Conservation (phyloP, 2,797 vertebrate genomes). For the Ctenopoma kingsleyae region DNA sequence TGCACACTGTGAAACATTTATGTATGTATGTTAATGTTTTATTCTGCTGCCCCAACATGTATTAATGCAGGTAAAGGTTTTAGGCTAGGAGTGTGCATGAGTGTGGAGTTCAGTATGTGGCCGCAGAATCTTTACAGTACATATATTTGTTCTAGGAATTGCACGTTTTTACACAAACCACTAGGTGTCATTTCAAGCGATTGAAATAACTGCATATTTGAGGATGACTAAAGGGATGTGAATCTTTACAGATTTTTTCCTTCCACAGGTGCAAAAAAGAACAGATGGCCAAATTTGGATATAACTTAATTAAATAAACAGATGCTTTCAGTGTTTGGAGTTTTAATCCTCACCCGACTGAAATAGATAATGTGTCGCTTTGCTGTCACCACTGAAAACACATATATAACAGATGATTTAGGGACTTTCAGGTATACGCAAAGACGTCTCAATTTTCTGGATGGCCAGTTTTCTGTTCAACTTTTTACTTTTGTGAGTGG, state of each 20-base stretch:
- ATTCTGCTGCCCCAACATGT: no score
- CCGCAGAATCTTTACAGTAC: no score
- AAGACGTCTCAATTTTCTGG: neutral
- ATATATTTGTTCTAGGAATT: no score
- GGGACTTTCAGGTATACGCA: neutral
- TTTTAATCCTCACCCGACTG: slow-evolving; percentile 24
- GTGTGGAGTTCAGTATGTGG: no score
- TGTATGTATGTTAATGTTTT: no score
- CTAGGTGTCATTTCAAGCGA: neutral
- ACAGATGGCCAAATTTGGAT: slow-evolving; percentile 38
- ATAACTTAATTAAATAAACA: slow-evolving; percentile 13
- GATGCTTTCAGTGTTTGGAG: neutral
- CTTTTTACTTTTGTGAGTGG: neutral
- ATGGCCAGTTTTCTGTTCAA: neutral
- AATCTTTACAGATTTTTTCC: slow-evolving; percentile 4
- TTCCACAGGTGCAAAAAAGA: slow-evolving; percentile 12
- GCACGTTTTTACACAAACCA: neutral
- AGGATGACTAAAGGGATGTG: neutral
- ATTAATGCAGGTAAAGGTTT: no score
- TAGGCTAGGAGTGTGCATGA: no score
- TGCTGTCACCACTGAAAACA: neutral
- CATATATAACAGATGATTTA: neutral
- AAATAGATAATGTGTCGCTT: slow-evolving; percentile 3
- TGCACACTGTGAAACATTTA: neutral
- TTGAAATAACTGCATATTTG: slow-evolving; percentile 4